phyloP scores from a whole-genome alignment of 2,888 invertebrate genomes.

The Zelleria hepariella region DNA sequence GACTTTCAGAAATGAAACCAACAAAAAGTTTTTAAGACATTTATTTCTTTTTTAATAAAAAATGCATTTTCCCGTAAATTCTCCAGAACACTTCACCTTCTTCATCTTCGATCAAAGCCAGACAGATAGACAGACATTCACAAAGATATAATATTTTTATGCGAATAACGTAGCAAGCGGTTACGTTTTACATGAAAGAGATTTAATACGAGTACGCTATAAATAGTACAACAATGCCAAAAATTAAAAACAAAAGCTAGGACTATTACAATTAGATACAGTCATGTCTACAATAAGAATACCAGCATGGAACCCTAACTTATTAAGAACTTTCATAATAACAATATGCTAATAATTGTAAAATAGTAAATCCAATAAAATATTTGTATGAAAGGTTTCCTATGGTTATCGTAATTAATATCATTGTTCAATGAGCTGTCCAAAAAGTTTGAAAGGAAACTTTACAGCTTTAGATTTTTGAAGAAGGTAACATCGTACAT shows the following conservation, averaged over 20 bases:
- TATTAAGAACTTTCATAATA: neutral
- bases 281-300: neutral
- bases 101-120: constrained; percentile 31
- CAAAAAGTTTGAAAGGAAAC: neutral
- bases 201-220: neutral
- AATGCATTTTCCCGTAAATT: constrained; percentile 45
- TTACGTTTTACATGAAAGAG: neutral
- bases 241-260: neutral
- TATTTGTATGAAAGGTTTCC: neutral
- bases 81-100: constrained; percentile 24
- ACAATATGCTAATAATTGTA: too few species aligned
- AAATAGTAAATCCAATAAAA: neutral
- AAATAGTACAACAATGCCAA: neutral
- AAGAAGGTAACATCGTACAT: neutral
- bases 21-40: constrained; percentile 38
- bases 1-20: constrained; percentile 21
- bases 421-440: too few species aligned
- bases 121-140: constrained; percentile 32
- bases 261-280: neutral
- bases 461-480: neutral
- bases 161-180: constrained; percentile 30
- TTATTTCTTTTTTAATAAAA: constrained; percentile 52
- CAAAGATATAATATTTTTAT: constrained; percentile 16
- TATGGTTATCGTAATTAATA: too few species aligned
- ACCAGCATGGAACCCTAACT: neutral